phyloP scores from a whole-genome alignment of 2,113 vertebrate genomes.

The Kryptolebias marmoratus region DNA sequence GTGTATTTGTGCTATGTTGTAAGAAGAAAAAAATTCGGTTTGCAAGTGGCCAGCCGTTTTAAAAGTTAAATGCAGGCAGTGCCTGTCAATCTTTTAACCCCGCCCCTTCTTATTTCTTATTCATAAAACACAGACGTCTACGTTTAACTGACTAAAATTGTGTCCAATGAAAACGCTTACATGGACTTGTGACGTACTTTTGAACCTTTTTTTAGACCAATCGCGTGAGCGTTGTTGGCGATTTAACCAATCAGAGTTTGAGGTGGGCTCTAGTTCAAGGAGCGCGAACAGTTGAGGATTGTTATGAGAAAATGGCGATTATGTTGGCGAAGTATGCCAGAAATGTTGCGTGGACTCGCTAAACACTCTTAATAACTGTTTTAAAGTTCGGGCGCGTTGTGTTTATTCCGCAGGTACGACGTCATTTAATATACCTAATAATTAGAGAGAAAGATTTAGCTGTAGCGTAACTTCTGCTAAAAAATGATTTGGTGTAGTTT shows the following conservation, averaged over 20 bases:
- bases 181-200: neutral
- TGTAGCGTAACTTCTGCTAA: neutral
- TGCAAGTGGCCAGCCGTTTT: neutral
- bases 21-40: no score
- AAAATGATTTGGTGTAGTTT: neutral
- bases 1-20: no score
- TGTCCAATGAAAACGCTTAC: conserved; percentile 36
- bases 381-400: fast-evolving
- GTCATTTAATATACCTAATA: neutral
- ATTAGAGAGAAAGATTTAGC: neutral
- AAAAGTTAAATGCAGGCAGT: conserved; percentile 54
- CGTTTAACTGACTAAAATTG: conserved; percentile 33
- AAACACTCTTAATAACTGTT: neutral
- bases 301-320: conserved; percentile 75
- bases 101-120: neutral
- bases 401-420: fast-evolving
- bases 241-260: conserved; percentile 62
- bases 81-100: neutral
- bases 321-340: neutral
- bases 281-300: conserved; percentile 78
- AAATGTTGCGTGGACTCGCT: neutral
- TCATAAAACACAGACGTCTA: fast-evolving
- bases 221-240: neutral
- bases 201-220: conserved; percentile 37
- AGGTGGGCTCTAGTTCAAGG: conserved; percentile 38